Evolutionary conservation across 2,888 invertebrate species (phyloP).

Genomic region (Phytoseiulus persimilis): DNA sequence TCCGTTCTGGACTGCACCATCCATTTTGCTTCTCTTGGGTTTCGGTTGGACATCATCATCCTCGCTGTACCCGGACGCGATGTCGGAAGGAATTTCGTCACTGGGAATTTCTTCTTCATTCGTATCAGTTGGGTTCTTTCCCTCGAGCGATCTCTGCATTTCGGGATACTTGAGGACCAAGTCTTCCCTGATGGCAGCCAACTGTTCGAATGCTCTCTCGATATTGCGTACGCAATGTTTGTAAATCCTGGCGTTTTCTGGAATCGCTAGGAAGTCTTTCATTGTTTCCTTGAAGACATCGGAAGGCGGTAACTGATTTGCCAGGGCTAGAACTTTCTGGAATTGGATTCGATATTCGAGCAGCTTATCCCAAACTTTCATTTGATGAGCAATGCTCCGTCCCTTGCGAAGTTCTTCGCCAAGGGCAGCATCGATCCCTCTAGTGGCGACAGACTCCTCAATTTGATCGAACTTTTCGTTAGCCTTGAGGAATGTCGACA

Average conservation of each 20-base stretch:
- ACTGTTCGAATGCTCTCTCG: slow-evolving; percentile 15
- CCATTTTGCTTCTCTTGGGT: not conserved
- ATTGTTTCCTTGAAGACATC: slow-evolving; percentile 55
- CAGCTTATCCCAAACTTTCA: slow-evolving; percentile 68
- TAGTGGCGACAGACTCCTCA: slow-evolving; percentile 43
- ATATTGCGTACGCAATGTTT: not conserved
- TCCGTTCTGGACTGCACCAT: slow-evolving; percentile 42
- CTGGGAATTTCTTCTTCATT: slow-evolving; percentile 45
- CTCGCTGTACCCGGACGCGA: slow-evolving; percentile 37
- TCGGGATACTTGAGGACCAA: not conserved
- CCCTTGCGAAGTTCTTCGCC: slow-evolving; percentile 50
- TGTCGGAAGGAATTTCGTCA: slow-evolving; percentile 42
- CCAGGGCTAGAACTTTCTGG: slow-evolving; percentile 66
- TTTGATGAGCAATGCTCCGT: slow-evolving; percentile 49
- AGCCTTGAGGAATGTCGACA: not conserved
- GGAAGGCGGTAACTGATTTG: slow-evolving; percentile 69
- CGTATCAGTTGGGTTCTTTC: slow-evolving; percentile 13
- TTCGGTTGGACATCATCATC: slow-evolving; percentile 31
- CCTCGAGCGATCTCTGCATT: slow-evolving; percentile 7
- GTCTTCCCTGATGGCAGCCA: not conserved
- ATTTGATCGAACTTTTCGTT: slow-evolving; percentile 9
- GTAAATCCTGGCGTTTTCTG: slow-evolving; percentile 7
- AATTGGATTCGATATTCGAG: slow-evolving; percentile 77
- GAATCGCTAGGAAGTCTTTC: slow-evolving; percentile 48
- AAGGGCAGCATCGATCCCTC: slow-evolving; percentile 46